Conservation (phyloP, 2,797 vertebrate genomes). For the Galago senegalensis region DNA sequence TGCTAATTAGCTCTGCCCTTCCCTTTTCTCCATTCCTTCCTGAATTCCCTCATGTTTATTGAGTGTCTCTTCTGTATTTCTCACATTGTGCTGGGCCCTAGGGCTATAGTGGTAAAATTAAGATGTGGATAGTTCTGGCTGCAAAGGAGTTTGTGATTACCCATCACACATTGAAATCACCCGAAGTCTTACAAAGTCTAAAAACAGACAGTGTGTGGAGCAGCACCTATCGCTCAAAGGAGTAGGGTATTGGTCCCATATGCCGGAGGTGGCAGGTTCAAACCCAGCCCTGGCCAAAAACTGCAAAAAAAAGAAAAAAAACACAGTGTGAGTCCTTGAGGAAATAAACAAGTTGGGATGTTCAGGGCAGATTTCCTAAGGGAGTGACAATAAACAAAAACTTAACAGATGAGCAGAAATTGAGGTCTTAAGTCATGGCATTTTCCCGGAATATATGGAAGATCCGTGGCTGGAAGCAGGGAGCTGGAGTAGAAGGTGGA, state of each 20-base stretch:
- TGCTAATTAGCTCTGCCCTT: neutral
- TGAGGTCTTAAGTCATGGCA: neutral
- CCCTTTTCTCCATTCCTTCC: neutral
- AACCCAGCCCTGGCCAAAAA: no score
- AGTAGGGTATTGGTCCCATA: no score
- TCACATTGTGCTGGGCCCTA: neutral
- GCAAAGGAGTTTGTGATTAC: neutral
- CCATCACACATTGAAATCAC: neutral
- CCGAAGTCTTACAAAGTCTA: neutral
- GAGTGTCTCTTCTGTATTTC: neutral
- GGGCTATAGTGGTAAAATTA: neutral
- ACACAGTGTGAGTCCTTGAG: neutral
- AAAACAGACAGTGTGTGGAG: neutral
- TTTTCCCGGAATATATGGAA: neutral
- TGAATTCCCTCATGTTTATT: neutral
- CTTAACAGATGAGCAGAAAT: neutral
- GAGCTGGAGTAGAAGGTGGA: fast-evolving
- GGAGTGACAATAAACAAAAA: neutral
- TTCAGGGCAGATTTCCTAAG: neutral
- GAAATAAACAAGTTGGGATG: no score
- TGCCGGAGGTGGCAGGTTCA: no score
- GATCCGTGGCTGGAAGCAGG: no score
- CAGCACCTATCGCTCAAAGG: no score
- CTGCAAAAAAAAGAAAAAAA: no score
- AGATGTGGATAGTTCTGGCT: neutral